These are phyloP conservation scores for Hydraecia micacea DNA, from an alignment of 2,888 invertebrate species.

Conservation along the genomic window DNA sequence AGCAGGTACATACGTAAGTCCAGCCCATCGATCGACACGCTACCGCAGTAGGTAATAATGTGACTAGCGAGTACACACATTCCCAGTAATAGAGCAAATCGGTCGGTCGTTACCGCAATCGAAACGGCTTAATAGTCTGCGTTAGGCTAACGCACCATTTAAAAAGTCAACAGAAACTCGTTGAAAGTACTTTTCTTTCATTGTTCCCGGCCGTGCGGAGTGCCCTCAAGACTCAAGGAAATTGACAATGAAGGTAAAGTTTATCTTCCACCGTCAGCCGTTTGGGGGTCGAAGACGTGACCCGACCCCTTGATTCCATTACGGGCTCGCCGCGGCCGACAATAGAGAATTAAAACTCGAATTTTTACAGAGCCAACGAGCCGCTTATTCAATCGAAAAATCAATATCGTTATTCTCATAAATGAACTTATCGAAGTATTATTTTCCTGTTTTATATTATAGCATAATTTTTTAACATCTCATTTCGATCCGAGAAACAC, in stretches of 20 bases:
- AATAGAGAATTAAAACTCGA: conserved; percentile 85
- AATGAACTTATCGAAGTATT: conserved; percentile 69
- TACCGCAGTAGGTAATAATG: conserved; percentile 29
- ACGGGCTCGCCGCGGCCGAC: conserved; percentile 75
- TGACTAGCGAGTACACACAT: conserved; percentile 27
- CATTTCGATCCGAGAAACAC: not conserved
- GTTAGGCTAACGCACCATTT: conserved; percentile 80
- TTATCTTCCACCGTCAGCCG: conserved; percentile 88
- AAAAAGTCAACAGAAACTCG: conserved; percentile 84
- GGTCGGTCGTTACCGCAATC: conserved; percentile 62
- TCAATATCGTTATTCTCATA: conserved; percentile 76
- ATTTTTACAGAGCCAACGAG: conserved; percentile 81
- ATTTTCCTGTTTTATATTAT: conserved; percentile 51
- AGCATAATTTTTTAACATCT: conserved; percentile 6
- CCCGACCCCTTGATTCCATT: conserved; percentile 85
- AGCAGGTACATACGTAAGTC: conserved; percentile 8
- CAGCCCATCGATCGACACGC: conserved; percentile 37
- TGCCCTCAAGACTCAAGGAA: conserved; percentile 85
- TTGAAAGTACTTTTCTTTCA: conserved; percentile 86
- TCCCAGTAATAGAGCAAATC: conserved; percentile 57
- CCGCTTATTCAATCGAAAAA: conserved; percentile 83
- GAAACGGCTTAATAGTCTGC: conserved; percentile 70
- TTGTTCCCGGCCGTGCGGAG: conserved; percentile 84
- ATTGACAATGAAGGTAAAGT: conserved; percentile 89
- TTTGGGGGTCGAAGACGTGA: conserved; percentile 86